Evolutionary conservation across 2,888 invertebrate genomes (phyloP), one percentile per base, ranked within the genome.

Genomic region (Acleris laterana): DNA sequence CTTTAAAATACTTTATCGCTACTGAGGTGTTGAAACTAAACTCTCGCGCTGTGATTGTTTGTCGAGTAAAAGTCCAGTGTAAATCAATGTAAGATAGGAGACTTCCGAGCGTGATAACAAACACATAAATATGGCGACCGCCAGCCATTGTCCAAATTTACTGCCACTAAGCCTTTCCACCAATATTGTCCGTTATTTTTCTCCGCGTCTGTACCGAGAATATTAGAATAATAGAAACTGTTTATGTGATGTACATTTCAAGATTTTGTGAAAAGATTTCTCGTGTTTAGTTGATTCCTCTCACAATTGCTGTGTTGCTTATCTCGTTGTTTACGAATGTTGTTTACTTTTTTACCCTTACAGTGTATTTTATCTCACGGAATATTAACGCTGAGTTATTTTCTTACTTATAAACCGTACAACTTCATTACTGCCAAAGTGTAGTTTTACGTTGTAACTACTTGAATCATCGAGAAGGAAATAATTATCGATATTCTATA

Each of bases 51-150:
- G 81, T 83, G 83, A 84, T 81, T 85, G 86, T 87, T 85, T 84
- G 83, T 86, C 78, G 55, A 61, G 65, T 79, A 79, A 77, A 77
- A 78, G 79, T 78, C 76, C 76, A 74, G 79, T 81, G 86, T 88
- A 88, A 87, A 88, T 88, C 88, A 87, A 84, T 77, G 79, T 79
- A 80, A 83, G 87, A 87, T 86, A 84, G 81, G 81, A 79, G 80
- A 84, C 83, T 84, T 83, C 85, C 80, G 80, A 83, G 82, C 75
- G 82, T 87, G 88, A 88, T 87, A 89, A 88, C 88, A 89, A 88
- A 87, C 88, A 85, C 88, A 89, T 89, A 89, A 89, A 89, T 87
- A 87, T 77, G 79, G 80, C 78, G 81, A 83, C 81, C 78, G 86
- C 75, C 80, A 79, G 82, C 87, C 84, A 87, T 86, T 88, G 85